Evolutionary conservation across 2,797 vertebrate species (phyloP).

Genomic region (Gadopsis bispinosus): DNA sequence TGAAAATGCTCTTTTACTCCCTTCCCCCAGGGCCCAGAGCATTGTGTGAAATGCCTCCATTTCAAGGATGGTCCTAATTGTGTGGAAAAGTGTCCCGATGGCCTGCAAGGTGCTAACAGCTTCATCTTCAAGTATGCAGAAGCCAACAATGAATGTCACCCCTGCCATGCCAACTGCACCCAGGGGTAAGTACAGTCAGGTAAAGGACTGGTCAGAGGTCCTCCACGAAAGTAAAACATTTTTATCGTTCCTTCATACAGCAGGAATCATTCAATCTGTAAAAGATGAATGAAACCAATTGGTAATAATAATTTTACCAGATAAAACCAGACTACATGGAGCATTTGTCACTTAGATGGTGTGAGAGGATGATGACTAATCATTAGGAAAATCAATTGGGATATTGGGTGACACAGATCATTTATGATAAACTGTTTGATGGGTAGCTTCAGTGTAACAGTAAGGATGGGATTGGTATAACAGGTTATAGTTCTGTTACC

Average conservation of each 20-base stretch:
- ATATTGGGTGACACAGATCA: background rate
- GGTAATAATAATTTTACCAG: background rate
- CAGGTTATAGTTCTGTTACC: too few species aligned
- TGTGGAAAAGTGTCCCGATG: slow-evolving; percentile 97
- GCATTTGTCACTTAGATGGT: background rate
- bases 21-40: slow-evolving; percentile 90
- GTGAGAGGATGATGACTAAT: background rate
- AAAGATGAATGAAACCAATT: slow-evolving; percentile 8
- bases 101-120: slow-evolving; percentile 94
- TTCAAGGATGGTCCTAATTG: slow-evolving; percentile 98
- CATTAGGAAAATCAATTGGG: background rate
- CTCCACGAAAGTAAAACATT: background rate
- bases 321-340: background rate
- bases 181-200: slow-evolving; percentile 84
- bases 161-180: slow-evolving; percentile 95
- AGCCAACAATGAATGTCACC: slow-evolving; percentile 93
- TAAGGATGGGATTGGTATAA: background rate
- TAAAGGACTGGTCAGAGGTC: slow-evolving; percentile 10
- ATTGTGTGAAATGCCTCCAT: slow-evolving; percentile 93
- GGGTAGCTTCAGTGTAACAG: background rate
- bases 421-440: background rate
- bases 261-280: background rate
- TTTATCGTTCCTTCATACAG: background rate
- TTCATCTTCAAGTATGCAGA: slow-evolving; percentile 98
- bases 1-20: background rate